Evolutionary conservation across 2,797 vertebrate genomes (phyloP).

Genomic region (Acipenser transmontanus): DNA sequence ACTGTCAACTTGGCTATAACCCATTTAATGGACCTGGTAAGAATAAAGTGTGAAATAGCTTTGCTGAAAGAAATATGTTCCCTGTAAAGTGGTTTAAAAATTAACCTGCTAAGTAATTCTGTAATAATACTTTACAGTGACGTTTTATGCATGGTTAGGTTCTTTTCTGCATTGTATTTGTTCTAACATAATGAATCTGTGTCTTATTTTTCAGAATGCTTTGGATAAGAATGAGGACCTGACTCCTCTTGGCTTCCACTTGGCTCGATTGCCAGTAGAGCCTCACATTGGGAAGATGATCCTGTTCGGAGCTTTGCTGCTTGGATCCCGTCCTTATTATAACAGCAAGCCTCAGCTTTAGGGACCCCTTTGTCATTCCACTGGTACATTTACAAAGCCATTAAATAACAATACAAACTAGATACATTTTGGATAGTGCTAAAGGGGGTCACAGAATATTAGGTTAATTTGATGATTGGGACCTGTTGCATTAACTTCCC

Average conservation of each 20-base stretch:
- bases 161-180: too few relatives aligned
- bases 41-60: not conserved
- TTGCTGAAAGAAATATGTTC: too few relatives aligned
- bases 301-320: slow-evolving; percentile 90
- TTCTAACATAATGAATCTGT: too few relatives aligned
- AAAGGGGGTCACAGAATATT: too few relatives aligned
- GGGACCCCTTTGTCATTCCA: slow-evolving; percentile 95
- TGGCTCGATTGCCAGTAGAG: slow-evolving; percentile 88
- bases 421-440: too few relatives aligned
- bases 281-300: slow-evolving; percentile 97
- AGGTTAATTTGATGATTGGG: too few relatives aligned
- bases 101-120: too few relatives aligned
- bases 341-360: slow-evolving; percentile 96
- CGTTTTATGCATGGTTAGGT: too few relatives aligned
- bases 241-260: slow-evolving; percentile 85
- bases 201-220: slow-evolving; percentile 74
- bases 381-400: slow-evolving; percentile 59
- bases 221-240: slow-evolving; percentile 82
- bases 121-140: too few relatives aligned
- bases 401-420: too few relatives aligned
- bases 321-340: slow-evolving; percentile 90
- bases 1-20: slow-evolving; percentile 80
- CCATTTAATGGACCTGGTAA: slow-evolving; percentile 85
- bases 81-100: too few relatives aligned
- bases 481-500: too few relatives aligned